Evolutionary conservation across 2,113 vertebrate species (phyloP), one percentile per base, ranked within the genome.

Genomic region (Colistium nudipinnis): DNA sequence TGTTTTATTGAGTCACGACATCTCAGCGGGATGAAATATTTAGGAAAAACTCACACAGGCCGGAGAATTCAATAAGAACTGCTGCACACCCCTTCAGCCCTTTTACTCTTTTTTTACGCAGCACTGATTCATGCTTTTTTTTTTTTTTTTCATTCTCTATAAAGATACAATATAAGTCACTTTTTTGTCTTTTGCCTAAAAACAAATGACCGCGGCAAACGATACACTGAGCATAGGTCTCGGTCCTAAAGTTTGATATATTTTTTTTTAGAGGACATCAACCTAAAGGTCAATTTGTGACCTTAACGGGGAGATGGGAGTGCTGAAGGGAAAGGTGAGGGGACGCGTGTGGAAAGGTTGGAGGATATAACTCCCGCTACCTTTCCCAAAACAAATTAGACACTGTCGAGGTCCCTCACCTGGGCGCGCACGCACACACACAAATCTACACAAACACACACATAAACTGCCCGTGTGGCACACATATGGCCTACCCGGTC

Each of bases 311-410:
- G 24, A 57, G 20, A 65, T 43, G 4, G 45, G 43, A 74, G 47
- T 1, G n/a, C n/a, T 16, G 30, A 62, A n/a, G 3, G 27, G 6
- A 59, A 10, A 85, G 71, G 56, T 31, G 24, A 66, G 54, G 72
- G 70, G 81, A 83, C 78, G 89, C 92, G 92, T 11, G 61, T 59
- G 2, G 2, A n/a, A n/a, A 69, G 55, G 30, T n/a, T 60, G 92
- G 91, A 93, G 91, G 93, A 94, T 92, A 90, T 90, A 94, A 92
- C 95, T 91, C 93, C 84, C 81, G 85, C 90, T 83, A 91, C 93
- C 94, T 98, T 96, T 96, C 96, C 95, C 95, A 94, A 96, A n/a
- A 95, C 96, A 97, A 97, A 99, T 97, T 95, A 97, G 96, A 95
- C 90, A 92, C 93, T 92, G 95, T 94, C 93, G 92, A 94, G 92